A percentile compares a stretch with the other conserved stretches of the same genome.
Evolutionary conservation across 2,888 invertebrate species (phyloP).

Genomic region (Drosophila buzzatii): DNA sequence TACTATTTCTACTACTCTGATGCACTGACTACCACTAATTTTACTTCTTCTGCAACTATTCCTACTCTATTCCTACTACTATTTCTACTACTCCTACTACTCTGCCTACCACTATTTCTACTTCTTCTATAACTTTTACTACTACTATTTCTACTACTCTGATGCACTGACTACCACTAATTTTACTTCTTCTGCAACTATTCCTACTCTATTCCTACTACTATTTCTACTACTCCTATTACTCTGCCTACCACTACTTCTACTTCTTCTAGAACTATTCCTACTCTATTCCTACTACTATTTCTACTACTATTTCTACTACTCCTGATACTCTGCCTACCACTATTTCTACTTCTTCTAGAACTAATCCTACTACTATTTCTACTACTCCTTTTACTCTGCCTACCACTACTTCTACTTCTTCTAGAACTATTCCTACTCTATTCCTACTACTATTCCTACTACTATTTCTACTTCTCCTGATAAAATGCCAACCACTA

Average conservation of each 20-base stretch:
- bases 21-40: too few relatives aligned
- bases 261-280: background rate
- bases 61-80: background rate
- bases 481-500: background rate
- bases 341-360: background rate
- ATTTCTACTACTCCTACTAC: background rate
- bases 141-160: background rate
- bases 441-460: background rate
- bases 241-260: background rate
- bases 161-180: too few relatives aligned
- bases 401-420: background rate
- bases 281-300: background rate
- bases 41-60: too few relatives aligned
- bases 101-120: background rate
- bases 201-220: background rate
- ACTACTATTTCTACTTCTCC: background rate
- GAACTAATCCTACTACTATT: background rate
- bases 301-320: background rate
- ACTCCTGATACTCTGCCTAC: background rate
- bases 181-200: background rate
- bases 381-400: background rate
- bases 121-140: background rate
- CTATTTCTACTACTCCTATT: background rate
- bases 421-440: background rate
- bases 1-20: background rate